Percentiles rank a stretch among this genome's conserved stretches.
Evolutionary conservation across 2,113 vertebrate species (phyloP).

Genomic region (Ciconia maguari): DNA sequence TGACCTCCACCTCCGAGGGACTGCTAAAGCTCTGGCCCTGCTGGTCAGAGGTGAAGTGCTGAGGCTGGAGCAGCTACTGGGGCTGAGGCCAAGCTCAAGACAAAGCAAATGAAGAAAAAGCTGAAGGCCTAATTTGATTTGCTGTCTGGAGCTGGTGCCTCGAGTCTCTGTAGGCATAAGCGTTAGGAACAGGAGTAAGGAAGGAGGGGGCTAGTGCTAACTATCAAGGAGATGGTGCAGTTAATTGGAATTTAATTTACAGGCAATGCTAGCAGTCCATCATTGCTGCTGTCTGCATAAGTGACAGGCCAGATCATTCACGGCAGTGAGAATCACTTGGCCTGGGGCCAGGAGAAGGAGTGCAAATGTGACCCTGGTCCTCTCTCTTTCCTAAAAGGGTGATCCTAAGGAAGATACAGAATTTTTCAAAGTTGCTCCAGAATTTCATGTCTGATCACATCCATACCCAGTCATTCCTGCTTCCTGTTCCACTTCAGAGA

Average conservation of each 20-base stretch:
- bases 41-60: not conserved
- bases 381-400: not conserved
- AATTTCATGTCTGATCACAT: not conserved
- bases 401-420: not conserved
- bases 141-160: not conserved
- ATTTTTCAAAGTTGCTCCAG: not conserved
- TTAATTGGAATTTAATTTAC: slow-evolving; percentile 13
- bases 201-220: not conserved
- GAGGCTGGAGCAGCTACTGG: not conserved
- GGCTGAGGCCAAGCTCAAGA: not conserved
- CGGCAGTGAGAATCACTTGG: not conserved
- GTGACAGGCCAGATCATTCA: not conserved
- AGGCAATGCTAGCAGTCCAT: not conserved
- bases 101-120: not conserved
- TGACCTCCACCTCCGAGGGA: not conserved
- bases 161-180: not conserved
- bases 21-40: not conserved
- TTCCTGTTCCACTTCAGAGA: not conserved
- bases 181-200: not conserved
- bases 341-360: not conserved
- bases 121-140: not conserved
- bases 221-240: not conserved
- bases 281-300: not conserved
- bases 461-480: rapidly evolving
- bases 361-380: not conserved